These are phyloP conservation scores for Alouatta palliata DNA, from an alignment of 2,113 vertebrate genomes.

Conservation along the genomic window DNA sequence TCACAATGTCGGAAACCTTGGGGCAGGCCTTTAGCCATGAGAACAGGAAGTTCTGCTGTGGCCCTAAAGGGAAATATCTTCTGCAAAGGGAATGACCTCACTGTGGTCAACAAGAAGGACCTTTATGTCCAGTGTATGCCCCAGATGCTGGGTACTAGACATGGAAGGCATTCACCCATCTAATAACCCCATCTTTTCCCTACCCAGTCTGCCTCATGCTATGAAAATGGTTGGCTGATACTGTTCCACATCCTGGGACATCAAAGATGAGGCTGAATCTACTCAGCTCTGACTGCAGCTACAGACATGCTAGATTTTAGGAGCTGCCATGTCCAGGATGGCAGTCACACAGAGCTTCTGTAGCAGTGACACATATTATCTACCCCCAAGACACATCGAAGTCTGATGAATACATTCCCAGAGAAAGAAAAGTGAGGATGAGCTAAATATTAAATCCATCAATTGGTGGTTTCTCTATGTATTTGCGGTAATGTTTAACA, in stretches of 20 bases:
- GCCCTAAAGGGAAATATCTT: neutral
- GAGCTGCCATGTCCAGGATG: neutral
- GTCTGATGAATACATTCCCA: neutral
- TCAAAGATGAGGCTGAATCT: neutral
- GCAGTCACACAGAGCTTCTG: neutral
- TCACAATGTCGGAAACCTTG: neutral
- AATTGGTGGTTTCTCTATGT: neutral
- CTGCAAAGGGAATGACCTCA: neutral
- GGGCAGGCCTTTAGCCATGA: neutral
- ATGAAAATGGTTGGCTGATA: neutral
- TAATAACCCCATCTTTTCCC: neutral
- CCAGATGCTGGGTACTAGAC: neutral
- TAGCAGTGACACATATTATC: neutral
- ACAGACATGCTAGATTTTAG: neutral
- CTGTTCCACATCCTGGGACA: neutral
- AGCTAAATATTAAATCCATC: neutral
- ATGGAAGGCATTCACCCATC: neutral
- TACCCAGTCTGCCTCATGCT: neutral
- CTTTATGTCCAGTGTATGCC: neutral
- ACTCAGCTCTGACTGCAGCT: neutral
- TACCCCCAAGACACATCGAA: neutral
- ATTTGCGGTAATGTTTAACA: neutral
- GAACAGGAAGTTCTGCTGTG: neutral
- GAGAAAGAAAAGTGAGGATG: neutral
- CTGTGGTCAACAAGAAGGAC: neutral